Conservation (phyloP, 1,140 invertebrate species). For the Anastrepha ludens region DNA sequence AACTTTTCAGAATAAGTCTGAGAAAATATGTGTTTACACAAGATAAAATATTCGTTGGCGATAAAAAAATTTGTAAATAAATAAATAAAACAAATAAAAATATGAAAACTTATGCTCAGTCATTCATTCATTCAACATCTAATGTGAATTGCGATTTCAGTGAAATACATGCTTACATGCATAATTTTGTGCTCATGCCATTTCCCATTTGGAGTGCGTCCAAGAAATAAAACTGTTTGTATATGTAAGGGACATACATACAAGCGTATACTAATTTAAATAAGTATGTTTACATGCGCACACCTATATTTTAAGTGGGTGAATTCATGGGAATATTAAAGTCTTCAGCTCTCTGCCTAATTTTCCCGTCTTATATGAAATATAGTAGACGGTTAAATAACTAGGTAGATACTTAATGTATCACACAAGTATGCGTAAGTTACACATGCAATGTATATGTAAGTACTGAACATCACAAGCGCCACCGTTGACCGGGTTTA, state of each 20-base stretch:
- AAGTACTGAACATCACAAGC: too few relatives aligned
- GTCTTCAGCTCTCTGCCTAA: too few relatives aligned
- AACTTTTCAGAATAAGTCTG: too few relatives aligned
- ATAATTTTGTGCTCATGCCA: not conserved
- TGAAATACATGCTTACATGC: not conserved
- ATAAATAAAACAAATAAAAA: not conserved
- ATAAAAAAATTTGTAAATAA: not conserved
- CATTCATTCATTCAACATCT: slow-evolving; percentile 16
- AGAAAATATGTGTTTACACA: too few relatives aligned
- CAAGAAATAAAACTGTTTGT: not conserved
- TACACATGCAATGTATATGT: too few relatives aligned
- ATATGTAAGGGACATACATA: not conserved
- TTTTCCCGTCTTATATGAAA: too few relatives aligned
- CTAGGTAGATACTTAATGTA: too few relatives aligned
- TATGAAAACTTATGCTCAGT: not conserved
- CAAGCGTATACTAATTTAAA: not conserved
- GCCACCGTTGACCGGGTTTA: too few relatives aligned
- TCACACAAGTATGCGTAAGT: too few relatives aligned
- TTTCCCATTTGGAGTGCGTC: slow-evolving; percentile 26
- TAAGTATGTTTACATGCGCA: not conserved
- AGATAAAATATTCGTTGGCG: too few relatives aligned
- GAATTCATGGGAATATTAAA: not conserved
- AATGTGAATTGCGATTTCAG: slow-evolving; percentile 19
- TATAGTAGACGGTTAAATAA: too few relatives aligned
- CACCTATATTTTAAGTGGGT: not conserved